Evolutionary conservation across 2,888 invertebrate genomes (phyloP).

Genomic region (Noctua fimbriata): DNA sequence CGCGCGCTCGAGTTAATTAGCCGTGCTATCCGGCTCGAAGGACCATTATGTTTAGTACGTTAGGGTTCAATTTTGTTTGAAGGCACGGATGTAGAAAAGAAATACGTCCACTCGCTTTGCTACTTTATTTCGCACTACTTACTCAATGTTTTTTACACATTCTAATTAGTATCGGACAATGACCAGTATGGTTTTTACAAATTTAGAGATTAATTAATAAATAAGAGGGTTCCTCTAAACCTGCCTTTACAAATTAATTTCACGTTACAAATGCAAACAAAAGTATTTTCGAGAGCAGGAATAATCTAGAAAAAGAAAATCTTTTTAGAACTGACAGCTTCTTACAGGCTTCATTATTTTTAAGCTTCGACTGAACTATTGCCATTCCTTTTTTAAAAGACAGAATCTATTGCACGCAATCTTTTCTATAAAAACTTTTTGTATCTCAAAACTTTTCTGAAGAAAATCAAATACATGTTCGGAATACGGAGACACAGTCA

Average conservation of each 20-base stretch:
- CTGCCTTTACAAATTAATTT: background rate
- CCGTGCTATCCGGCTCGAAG: too few relatives aligned
- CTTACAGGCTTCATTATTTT: background rate
- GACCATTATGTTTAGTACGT: too few relatives aligned
- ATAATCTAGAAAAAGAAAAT: background rate
- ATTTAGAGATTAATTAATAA: slow-evolving; percentile 4
- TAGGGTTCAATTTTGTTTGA: too few relatives aligned
- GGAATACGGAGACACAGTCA: slow-evolving; percentile 12
- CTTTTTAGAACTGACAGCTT: slow-evolving; percentile 5
- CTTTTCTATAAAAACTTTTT: background rate
- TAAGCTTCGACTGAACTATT: slow-evolving; percentile 60
- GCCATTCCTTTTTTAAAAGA: slow-evolving; percentile 54
- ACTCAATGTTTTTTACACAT: too few relatives aligned
- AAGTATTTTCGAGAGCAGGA: background rate
- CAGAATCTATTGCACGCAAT: slow-evolving; percentile 8
- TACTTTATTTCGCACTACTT: too few relatives aligned
- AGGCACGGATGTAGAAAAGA: too few relatives aligned
- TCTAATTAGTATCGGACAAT: too few relatives aligned
- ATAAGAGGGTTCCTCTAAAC: background rate
- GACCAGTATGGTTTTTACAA: background rate
- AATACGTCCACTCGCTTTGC: too few relatives aligned
- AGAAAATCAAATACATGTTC: slow-evolving; percentile 37
- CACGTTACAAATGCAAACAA: background rate
- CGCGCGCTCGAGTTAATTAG: too few relatives aligned
- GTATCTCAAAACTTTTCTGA: background rate